Base-by-base conservation (phyloP, 1,140 invertebrate species). In the Protaetia brevitarsis region DNA sequence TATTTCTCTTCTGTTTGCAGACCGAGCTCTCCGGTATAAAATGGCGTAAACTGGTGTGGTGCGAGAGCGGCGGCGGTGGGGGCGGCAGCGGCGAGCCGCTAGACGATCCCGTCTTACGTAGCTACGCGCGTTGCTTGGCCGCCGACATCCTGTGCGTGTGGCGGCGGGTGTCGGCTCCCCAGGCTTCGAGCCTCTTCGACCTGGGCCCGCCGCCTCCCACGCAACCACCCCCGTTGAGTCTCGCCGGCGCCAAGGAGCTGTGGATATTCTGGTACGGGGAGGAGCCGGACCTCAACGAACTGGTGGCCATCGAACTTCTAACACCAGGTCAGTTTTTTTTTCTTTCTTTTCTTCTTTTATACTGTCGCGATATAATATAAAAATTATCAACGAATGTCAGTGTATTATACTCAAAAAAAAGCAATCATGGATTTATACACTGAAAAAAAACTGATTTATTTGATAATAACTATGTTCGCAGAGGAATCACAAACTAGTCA, bases 201-300 rank as follows among this genome's bases (percentile, higher is more conserved):
- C 76, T 85, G 73, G 81, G 82, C 4, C 83, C 85, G 63, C 82
- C 78, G 8, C 78, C 82, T 58, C 73, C 81, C 37, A 76, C 84
- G 62, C 84, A 86, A 36, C 82, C 82, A 27, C 81, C 83, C 29
- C 90, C 91, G 64, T 85, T 91, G 69, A 90, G 88, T 67, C 83
- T 92, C 45, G 85, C 86, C 73, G 87, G 87, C 68, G 88, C 91
- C 78, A 98, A 98, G 84, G 96, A 98, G 81, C 85, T 99, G 11
- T 98, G 96, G 97, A 93, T 98, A 76, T 98, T 99, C 83, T 98
- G 96, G 96, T 98, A 98, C 83, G 96, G 96, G 74, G 94, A 97
- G 79, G 94, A 97, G 81, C 95, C 95, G 27, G 92, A 96, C 79
- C 86, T 96, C 59, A 88, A 85, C 76, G 89, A 90, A 72, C 83